phyloP scores from a whole-genome alignment of 2,888 invertebrate species.

The Erebia epiphron region DNA sequence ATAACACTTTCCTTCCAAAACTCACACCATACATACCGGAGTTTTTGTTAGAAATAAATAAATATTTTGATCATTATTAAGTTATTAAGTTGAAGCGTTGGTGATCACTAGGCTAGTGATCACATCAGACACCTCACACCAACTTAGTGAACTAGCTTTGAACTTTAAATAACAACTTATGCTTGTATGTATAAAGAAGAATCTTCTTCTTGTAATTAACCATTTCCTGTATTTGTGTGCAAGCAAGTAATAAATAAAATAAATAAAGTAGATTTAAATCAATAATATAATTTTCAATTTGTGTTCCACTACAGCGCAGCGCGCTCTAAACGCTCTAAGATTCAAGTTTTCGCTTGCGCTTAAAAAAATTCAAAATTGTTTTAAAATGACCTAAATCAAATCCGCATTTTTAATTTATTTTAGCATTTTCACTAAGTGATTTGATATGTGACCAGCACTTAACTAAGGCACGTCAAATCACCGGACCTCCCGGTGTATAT shows the following conservation, averaged over 20 bases:
- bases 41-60: slow-evolving; percentile 7
- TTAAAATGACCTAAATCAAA: slow-evolving; percentile 18
- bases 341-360: slow-evolving; percentile 8
- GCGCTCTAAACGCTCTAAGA: slow-evolving; percentile 8
- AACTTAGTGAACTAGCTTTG: no score
- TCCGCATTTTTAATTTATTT: slow-evolving; percentile 27
- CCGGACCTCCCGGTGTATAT: slow-evolving; percentile 60
- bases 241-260: no score
- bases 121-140: no score
- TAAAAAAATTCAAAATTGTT: slow-evolving; percentile 12
- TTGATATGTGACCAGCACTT: slow-evolving; percentile 45
- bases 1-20: slow-evolving; percentile 37
- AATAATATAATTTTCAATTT: not conserved
- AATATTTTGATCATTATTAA: not conserved
- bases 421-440: slow-evolving; percentile 30
- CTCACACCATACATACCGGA: slow-evolving; percentile 37
- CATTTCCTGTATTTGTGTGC: no score
- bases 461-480: slow-evolving; percentile 53
- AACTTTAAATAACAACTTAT: no score
- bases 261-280: not conserved
- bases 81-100: no score
- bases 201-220: no score
- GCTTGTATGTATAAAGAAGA: not conserved
- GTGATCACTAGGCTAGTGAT: no score
- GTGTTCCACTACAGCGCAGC: not conserved